Percentiles rank a stretch among this genome's conserved stretches.
phyloP scores from a whole-genome alignment of 2,113 vertebrate species.

The Oncorhynchus nerka region DNA sequence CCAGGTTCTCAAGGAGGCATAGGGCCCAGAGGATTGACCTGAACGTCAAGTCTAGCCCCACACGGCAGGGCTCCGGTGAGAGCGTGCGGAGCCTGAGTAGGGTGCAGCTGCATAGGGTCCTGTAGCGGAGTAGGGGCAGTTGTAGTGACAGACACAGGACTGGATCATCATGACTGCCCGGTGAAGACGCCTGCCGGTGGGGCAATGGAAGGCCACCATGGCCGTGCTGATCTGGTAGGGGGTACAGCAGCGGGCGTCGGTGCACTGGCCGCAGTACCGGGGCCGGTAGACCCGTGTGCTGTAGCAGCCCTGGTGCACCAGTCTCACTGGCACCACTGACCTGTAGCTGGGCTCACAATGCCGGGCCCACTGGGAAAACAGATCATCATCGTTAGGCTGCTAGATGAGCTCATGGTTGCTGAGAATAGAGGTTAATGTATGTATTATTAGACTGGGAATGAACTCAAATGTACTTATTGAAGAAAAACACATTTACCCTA shows the following conservation, averaged over 20 bases:
- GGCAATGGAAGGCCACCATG: slow-evolving; percentile 68
- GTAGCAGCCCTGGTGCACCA: slow-evolving; percentile 70
- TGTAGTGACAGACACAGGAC: slow-evolving; percentile 73
- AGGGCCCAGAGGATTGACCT: neutral
- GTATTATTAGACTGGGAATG: too few relatives aligned
- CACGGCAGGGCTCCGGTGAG: slow-evolving; percentile 48
- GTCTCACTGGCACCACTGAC: slow-evolving; percentile 51
- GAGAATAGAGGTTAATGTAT: too few relatives aligned
- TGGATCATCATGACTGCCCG: slow-evolving; percentile 73
- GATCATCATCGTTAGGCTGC: neutral
- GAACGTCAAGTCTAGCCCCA: slow-evolving; percentile 26
- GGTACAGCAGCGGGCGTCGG: slow-evolving; percentile 71
- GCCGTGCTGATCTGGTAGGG: slow-evolving; percentile 63
- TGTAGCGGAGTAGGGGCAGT: slow-evolving; percentile 58
- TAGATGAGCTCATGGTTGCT: too few relatives aligned
- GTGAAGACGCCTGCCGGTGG: slow-evolving; percentile 42
- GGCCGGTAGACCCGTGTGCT: slow-evolving; percentile 58
- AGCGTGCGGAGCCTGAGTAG: too few relatives aligned
- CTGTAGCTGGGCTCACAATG: slow-evolving; percentile 64
- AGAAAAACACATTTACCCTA: too few relatives aligned
- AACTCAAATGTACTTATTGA: too few relatives aligned
- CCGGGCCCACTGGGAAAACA: slow-evolving; percentile 46
- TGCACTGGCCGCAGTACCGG: slow-evolving; percentile 72
- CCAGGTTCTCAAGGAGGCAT: neutral
- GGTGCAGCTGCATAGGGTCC: neutral